Base-by-base conservation (phyloP, 2,797 vertebrate genomes). In the Phoebastria nigripes region DNA sequence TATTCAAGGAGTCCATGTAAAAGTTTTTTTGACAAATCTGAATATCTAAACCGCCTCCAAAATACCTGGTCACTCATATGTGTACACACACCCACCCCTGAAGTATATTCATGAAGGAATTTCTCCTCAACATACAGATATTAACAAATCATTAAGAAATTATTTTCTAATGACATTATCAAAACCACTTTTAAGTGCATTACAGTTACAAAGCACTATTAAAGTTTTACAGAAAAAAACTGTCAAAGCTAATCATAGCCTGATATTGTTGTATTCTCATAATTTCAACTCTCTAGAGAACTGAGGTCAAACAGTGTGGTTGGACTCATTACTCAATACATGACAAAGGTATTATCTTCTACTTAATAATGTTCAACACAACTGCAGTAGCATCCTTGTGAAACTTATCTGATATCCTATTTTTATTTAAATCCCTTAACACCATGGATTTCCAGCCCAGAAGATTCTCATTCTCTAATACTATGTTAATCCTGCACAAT, bases 341-440 rank as follows among this genome's bases (percentile, higher is more conserved):
- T 49, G 58, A 87, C 92, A 79, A 91, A 93, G 7, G 20, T 91
- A 70, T 82, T 89, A 93, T 63, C 74, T 90, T 82, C 63, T 74
- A 71, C 67, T 91, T 92, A 92, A 91, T 87, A 62, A 91, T 66
- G 69, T 93, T 91, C 85, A 90, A 91, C 44, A 87, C 62, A 83
- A 89, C 61, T 66, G 55, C 86, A 55, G 74, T 6, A 86, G 67
- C 58, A 92, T 29, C 62, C 81, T 81, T 84, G 69, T 82, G 92
- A 96, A 97, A 93, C 69, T 82, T 82, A 83, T 41, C 86, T 77
- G 66, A 61, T 41, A 87, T 3, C 56, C 91, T 94, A 94, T 90
- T 97, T 96, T 96, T 92, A 97, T 95, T 89, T 87, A 92, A 96
- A 96, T 89, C 94, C 93, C 89, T 92, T 92, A 96, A 94, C 92